A percentile compares a stretch with the other conserved stretches of the same genome.
phyloP scores from a whole-genome alignment of 2,113 vertebrate species.

The Notothenia rossii region DNA sequence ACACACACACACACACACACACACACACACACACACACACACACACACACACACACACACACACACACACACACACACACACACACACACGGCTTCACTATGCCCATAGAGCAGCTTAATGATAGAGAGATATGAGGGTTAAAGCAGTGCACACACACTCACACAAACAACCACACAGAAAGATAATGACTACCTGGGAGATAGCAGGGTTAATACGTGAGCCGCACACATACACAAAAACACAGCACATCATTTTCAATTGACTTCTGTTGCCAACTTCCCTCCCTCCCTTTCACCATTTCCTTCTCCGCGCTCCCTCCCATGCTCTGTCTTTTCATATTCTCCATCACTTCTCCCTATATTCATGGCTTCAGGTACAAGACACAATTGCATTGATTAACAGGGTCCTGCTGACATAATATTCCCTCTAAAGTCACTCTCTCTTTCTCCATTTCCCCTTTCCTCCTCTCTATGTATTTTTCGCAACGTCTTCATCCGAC shows the following conservation, averaged over 20 bases:
- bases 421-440: constrained; percentile 69
- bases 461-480: constrained; percentile 46
- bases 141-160: constrained; percentile 45
- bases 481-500: constrained; percentile 47
- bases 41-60: constrained; percentile 8
- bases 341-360: constrained; percentile 66
- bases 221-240: constrained; percentile 63
- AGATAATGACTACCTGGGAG: constrained; percentile 80
- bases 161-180: constrained; percentile 47
- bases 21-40: no score
- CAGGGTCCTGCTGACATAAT: constrained; percentile 73
- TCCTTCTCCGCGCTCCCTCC: constrained; percentile 54
- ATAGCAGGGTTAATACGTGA: constrained; percentile 78
- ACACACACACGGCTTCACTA: constrained; percentile 39
- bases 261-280: constrained; percentile 77
- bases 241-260: constrained; percentile 84
- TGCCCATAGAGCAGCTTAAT: constrained; percentile 61
- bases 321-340: constrained; percentile 61
- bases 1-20: no score
- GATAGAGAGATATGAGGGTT: constrained; percentile 68
- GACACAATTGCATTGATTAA: constrained; percentile 81
- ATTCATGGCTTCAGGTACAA: constrained; percentile 78
- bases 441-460: constrained; percentile 36
- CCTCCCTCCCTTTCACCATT: constrained; percentile 61
- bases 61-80: constrained; percentile 6